Conservation (phyloP, 2,797 vertebrate genomes). For the Halcyon leucocephala region DNA sequence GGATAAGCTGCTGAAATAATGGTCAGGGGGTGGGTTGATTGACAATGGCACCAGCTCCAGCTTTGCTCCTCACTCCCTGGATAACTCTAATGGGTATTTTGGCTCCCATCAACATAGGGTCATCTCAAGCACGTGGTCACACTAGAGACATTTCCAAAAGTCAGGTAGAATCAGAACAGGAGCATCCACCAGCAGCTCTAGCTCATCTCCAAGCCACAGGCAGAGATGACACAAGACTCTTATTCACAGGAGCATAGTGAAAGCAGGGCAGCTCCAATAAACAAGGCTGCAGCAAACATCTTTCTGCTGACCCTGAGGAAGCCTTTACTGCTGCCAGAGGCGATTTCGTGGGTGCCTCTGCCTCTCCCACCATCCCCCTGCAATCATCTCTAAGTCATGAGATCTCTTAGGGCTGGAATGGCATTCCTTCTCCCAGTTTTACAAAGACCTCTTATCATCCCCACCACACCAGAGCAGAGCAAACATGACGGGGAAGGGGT, state of each 20-base stretch:
- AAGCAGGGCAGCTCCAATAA: not conserved
- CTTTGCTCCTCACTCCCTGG: not conserved
- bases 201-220: not conserved
- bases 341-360: not conserved
- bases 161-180: not conserved
- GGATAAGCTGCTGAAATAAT: not conserved
- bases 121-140: not conserved
- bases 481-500: not conserved
- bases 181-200: not conserved
- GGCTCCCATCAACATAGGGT: accelerated
- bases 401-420: not conserved
- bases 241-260: not conserved
- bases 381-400: constrained; percentile 19
- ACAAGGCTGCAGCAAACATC: not conserved
- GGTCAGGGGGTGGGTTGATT: not conserved
- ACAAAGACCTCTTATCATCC: not conserved
- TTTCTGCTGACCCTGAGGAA: not conserved
- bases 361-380: not conserved
- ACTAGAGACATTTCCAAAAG: not conserved
- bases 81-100: accelerated
- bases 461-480: not conserved
- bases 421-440: not conserved
- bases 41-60: accelerated
- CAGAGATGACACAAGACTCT: not conserved
- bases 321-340: not conserved